Evolutionary conservation across 1,140 invertebrate genomes (phyloP).

Genomic region (Scaptomyza hsui): DNA sequence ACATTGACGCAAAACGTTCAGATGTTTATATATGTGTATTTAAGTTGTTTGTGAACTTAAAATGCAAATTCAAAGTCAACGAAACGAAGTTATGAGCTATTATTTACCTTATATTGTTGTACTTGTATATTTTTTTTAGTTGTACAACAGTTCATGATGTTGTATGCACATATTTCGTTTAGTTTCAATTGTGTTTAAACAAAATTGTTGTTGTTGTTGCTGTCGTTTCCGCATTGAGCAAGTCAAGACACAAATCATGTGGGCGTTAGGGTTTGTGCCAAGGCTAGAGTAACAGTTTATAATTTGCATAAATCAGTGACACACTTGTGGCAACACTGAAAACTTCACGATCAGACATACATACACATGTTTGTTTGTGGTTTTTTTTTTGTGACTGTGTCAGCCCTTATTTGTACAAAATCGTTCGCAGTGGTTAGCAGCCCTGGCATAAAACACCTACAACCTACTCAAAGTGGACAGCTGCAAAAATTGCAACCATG

Average conservation of each 20-base stretch:
- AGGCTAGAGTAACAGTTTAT: slow-evolving; percentile 23
- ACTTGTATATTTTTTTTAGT: slow-evolving; percentile 7
- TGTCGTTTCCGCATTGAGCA: slow-evolving; percentile 27
- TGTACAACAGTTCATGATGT: neutral
- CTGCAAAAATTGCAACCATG: slow-evolving; percentile 70
- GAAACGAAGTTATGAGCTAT: slow-evolving; percentile 31
- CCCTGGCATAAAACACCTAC: slow-evolving; percentile 43
- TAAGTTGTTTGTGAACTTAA: slow-evolving; percentile 49
- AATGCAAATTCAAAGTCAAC: slow-evolving; percentile 64
- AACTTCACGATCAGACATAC: neutral
- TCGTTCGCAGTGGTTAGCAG: slow-evolving; percentile 27
- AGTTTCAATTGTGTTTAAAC: slow-evolving; percentile 22
- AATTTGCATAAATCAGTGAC: slow-evolving; percentile 13
- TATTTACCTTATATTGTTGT: slow-evolving; percentile 31
- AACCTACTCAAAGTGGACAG: slow-evolving; percentile 36
- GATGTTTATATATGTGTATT: slow-evolving; percentile 4
- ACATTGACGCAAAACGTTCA: slow-evolving; percentile 73
- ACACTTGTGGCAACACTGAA: slow-evolving; percentile 6
- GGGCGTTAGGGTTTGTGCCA: slow-evolving; percentile 26
- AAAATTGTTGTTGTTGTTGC: neutral
- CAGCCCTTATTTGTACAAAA: neutral
- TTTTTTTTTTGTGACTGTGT: neutral
- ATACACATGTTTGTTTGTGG: neutral
- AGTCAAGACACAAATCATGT: slow-evolving; percentile 15
- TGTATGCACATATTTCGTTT: slow-evolving; percentile 24